Percentiles rank a stretch among this genome's conserved stretches.
phyloP scores from a whole-genome alignment of 1,140 invertebrate species.

The Nixonia krombeini region DNA sequence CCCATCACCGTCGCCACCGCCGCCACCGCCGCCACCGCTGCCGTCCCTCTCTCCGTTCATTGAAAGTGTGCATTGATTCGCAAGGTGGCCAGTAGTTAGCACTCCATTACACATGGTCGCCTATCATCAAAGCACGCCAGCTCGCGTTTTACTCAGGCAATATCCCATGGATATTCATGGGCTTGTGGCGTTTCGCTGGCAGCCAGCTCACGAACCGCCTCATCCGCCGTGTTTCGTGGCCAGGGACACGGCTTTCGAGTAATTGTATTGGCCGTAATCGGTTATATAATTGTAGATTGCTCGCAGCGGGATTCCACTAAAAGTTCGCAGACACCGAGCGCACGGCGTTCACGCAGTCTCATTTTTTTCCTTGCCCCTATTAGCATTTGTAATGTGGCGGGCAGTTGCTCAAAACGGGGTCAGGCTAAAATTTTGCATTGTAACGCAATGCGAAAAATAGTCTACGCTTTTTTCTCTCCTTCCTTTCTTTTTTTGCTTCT shows the following conservation, averaged over 20 bases:
- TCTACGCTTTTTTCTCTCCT: too few species aligned
- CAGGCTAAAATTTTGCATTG: not conserved
- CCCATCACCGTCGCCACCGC: too few species aligned
- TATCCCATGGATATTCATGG: slow-evolving; percentile 52
- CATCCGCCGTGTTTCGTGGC: not conserved
- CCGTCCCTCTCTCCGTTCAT: slow-evolving; percentile 14
- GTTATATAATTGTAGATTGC: slow-evolving; percentile 15
- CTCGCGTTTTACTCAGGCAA: slow-evolving; percentile 49
- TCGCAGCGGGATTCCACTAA: not conserved
- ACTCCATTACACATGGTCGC: slow-evolving; percentile 66
- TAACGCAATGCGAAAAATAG: too few species aligned
- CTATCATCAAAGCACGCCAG: slow-evolving; percentile 62
- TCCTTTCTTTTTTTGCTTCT: too few species aligned
- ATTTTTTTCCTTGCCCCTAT: slow-evolving; percentile 4
- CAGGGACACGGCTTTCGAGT: slow-evolving; percentile 14
- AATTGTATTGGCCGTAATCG: slow-evolving; percentile 12
- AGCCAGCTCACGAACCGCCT: slow-evolving; percentile 3
- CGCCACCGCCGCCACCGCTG: not conserved
- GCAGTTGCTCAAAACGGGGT: slow-evolving; percentile 8
- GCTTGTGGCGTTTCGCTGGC: slow-evolving; percentile 14
- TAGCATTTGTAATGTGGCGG: slow-evolving; percentile 16
- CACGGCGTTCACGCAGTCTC: not conserved
- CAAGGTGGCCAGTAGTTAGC: slow-evolving; percentile 64
- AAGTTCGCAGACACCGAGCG: too few species aligned
- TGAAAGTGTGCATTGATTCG: slow-evolving; percentile 53